These are phyloP conservation scores for Tyrannus savana DNA, from an alignment of 2,113 vertebrate species.

Conservation along the genomic window DNA sequence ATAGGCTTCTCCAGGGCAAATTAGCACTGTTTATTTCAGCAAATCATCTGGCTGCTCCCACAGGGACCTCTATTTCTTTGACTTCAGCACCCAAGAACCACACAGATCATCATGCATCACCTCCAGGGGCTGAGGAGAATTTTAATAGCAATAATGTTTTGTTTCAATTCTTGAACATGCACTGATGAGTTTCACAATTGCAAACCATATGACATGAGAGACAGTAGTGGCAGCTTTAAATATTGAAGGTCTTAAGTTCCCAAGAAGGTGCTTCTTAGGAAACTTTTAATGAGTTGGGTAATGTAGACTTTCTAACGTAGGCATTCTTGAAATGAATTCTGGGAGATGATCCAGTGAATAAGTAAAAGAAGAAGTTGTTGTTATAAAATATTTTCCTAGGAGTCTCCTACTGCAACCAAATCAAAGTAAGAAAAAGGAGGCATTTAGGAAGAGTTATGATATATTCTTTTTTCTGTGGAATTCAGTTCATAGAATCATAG, in stretches of 20 bases:
- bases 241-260: constrained; percentile 42
- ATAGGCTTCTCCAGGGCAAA: neutral
- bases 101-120: constrained; percentile 36
- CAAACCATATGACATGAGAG: constrained; percentile 53
- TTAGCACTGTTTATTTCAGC: constrained; percentile 29
- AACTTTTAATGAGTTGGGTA: constrained; percentile 53
- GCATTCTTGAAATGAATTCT: neutral
- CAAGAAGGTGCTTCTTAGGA: constrained; percentile 21
- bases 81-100: neutral
- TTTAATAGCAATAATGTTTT: constrained; percentile 54
- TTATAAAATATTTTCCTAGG: neutral
- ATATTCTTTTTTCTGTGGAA: neutral
- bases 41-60: neutral
- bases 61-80: neutral
- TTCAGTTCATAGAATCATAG: neutral
- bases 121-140: constrained; percentile 54
- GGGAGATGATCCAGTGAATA: neutral
- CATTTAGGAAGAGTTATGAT: neutral
- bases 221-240: constrained; percentile 46
- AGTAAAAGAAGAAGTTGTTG: neutral
- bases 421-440: neutral
- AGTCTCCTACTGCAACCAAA: neutral
- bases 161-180: constrained; percentile 38
- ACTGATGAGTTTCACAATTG: constrained; percentile 57
- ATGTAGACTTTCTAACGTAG: constrained; percentile 22